Evolutionary conservation across 2,797 vertebrate species (phyloP), one percentile per base, ranked within the genome.

Genomic region (Neostethus bicornis): DNA sequence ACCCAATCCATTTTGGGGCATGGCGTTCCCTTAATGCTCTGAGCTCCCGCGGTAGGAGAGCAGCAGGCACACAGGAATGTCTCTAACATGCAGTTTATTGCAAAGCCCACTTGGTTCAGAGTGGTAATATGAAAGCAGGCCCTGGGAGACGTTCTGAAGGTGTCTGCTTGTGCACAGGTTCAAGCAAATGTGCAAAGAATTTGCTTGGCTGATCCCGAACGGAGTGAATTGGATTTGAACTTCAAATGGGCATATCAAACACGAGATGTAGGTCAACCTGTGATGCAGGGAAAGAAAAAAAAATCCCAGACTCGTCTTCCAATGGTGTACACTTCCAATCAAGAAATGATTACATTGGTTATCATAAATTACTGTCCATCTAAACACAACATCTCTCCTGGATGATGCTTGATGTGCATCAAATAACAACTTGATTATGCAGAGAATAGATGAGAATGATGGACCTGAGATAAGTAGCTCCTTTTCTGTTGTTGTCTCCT

Each of bases 191-290:
- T 41, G 48, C 67, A 77, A n/a, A 23, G 2, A 45, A 66, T 35
- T 72, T 63, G 59, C 50, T 2, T 12, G 64, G 61, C 53, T 62
- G 61, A 61, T 53, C 61, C 50, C 1, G 21, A 73, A 74, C 57
- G 56, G 43, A 76, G 46, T 21, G 58, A 61, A 70, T 66, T 78
- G 52, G 67, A 66, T 70, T 83, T 77, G 25, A 49, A 79, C 70
- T 75, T 56, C 66, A 80, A 83, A 62, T 2, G 21, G 2, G 51
- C 45, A 69, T 64, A 76, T 81, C 70, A 71, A 83, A 73, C 44
- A 48, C 35, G 14, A 64, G 79, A 88, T 87, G 82, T 88, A 89
- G 86, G 87, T 87, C 87, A 85, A 61, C 60, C 67, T 46, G 7
- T 77, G 77, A 79, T 51, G 81, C 75, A 74, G 63, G 51, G 56